A percentile compares a stretch with the other conserved stretches of the same genome.
These are phyloP conservation scores for Alitta virens DNA, from an alignment of 2,888 invertebrate species.

Conservation along the genomic window DNA sequence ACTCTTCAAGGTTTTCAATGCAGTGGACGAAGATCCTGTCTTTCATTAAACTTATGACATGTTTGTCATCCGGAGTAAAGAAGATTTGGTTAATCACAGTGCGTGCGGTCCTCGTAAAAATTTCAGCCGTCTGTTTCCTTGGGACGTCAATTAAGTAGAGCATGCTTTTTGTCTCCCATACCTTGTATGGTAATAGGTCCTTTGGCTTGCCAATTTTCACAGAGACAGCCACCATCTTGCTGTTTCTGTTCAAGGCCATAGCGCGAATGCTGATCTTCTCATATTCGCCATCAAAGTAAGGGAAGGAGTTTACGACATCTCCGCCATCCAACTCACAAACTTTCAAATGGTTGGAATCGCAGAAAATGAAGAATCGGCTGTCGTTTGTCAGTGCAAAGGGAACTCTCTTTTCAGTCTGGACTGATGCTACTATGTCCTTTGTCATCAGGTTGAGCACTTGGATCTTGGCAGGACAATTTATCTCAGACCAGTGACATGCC, in stretches of 20 bases:
- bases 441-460: slow-evolving; percentile 16
- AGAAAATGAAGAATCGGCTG: slow-evolving; percentile 5
- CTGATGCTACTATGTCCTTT: slow-evolving; percentile 16
- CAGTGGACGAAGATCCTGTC: slow-evolving; percentile 10
- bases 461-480: slow-evolving; percentile 1
- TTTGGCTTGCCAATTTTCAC: slow-evolving; percentile 14
- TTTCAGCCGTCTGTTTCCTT: not conserved
- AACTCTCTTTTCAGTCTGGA: slow-evolving; percentile 4
- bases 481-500: slow-evolving; percentile 15
- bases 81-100: slow-evolving; percentile 16
- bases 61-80: slow-evolving; percentile 20
- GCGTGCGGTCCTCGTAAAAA: not conserved
- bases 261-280: slow-evolving; percentile 13
- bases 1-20: slow-evolving; percentile 1
- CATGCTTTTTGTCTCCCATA: slow-evolving; percentile 4
- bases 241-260: slow-evolving; percentile 13
- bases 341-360: slow-evolving; percentile 5
- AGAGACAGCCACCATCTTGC: slow-evolving; percentile 8
- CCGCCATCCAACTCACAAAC: slow-evolving; percentile 22
- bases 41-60: slow-evolving; percentile 12
- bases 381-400: slow-evolving; percentile 17
- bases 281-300: slow-evolving; percentile 2
- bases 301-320: slow-evolving; percentile 6
- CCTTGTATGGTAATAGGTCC: not conserved
- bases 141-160: slow-evolving; percentile 14